These are phyloP conservation scores for Mesembrinibis cayennensis DNA, from an alignment of 2,113 vertebrate genomes.

Conservation along the genomic window DNA sequence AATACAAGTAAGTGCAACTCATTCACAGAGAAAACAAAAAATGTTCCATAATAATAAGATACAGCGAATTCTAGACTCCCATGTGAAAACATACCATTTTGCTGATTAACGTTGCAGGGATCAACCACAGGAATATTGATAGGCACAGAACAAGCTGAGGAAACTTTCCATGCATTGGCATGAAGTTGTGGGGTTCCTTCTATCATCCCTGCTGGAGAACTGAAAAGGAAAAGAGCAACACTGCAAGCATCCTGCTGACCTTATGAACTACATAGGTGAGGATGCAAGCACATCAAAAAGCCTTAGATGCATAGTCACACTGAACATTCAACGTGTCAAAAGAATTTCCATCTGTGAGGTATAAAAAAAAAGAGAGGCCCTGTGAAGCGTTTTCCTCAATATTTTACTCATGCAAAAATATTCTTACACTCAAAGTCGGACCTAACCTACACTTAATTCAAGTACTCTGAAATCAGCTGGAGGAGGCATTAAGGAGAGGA, in stretches of 20 bases:
- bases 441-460: neutral
- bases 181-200: slow-evolving; percentile 97
- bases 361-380: neutral
- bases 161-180: slow-evolving; percentile 94
- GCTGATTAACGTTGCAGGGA: slow-evolving; percentile 91
- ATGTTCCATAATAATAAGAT: neutral
- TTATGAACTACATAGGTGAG: neutral
- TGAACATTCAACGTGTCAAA: neutral
- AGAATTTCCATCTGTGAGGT: neutral
- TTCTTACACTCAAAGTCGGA: neutral
- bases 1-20: neutral
- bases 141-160: slow-evolving; percentile 89
- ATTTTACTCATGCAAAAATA: neutral
- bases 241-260: neutral
- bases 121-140: slow-evolving; percentile 91
- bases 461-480: neutral
- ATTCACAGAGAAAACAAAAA: neutral
- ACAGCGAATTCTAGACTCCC: neutral
- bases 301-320: neutral
- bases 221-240: slow-evolving; percentile 46
- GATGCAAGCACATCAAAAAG: neutral
- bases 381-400: neutral
- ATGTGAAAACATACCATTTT: slow-evolving; percentile 82
- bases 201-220: slow-evolving; percentile 96
- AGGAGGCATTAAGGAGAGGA: neutral